These are phyloP conservation scores for Caerostris darwini DNA, from an alignment of 1,140 invertebrate species.

Conservation along the genomic window DNA sequence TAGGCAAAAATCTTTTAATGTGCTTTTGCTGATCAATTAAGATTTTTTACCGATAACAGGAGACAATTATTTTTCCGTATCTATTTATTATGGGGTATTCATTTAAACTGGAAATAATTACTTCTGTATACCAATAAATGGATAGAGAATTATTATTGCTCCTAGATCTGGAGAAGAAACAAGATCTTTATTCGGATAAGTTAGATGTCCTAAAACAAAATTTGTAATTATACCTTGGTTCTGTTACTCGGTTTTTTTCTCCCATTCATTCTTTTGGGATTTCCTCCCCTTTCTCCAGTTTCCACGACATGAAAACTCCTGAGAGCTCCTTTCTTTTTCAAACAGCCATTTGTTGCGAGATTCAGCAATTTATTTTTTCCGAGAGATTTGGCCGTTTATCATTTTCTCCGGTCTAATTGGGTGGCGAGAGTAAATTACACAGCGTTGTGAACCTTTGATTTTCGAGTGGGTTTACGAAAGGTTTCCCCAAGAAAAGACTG, in stretches of 20 bases:
- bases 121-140: not conserved
- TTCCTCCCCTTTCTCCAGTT: not conserved
- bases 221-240: constrained; percentile 32
- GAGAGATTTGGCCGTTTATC: constrained; percentile 44
- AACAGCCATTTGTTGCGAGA: constrained; percentile 40
- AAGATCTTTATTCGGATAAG: constrained; percentile 33
- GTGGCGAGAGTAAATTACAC: constrained; percentile 43
- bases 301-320: constrained; percentile 24
- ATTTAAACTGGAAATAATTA: not conserved
- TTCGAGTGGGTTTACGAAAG: not conserved
- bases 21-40: constrained; percentile 9
- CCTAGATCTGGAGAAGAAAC: not conserved
- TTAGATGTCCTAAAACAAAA: constrained; percentile 18
- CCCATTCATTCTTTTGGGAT: not conserved
- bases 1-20: not conserved
- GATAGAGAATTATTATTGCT: not conserved
- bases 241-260: not conserved
- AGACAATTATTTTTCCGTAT: too few species aligned
- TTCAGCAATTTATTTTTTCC: constrained; percentile 52
- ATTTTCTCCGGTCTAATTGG: constrained; percentile 50
- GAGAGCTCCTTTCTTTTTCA: constrained; percentile 33
- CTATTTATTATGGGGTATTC: too few species aligned
- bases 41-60: not conserved
- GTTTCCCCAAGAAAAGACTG: too few species aligned
- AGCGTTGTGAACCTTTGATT: too few species aligned